Conservation (phyloP, 1,140 invertebrate genomes). For the Drosophila melanica region DNA sequence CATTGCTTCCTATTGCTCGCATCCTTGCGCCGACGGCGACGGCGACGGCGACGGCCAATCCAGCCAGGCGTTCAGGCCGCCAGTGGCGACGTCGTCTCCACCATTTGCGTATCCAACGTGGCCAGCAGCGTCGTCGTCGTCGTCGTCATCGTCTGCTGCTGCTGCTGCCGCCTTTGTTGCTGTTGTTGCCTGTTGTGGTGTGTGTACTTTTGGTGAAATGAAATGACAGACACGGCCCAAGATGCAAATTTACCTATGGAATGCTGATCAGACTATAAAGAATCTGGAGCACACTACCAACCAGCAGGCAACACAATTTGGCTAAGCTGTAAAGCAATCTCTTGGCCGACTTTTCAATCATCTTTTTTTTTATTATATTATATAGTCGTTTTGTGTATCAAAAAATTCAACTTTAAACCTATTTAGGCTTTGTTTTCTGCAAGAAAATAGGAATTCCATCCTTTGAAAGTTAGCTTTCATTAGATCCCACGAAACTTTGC, state of each 20-base stretch:
- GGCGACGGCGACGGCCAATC: conserved; percentile 38
- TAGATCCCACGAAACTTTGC: no score
- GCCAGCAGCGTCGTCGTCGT: conserved; percentile 47
- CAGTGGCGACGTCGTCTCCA: conserved; percentile 62
- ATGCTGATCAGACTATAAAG: conserved; percentile 50
- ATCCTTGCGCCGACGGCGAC: conserved; percentile 71
- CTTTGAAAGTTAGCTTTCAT: no score
- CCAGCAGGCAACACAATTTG: background rate
- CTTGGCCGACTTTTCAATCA: no score
- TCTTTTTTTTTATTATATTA: no score
- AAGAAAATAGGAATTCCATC: no score
- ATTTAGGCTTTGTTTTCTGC: no score
- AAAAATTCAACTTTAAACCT: no score
- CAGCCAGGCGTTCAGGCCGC: conserved; percentile 68
- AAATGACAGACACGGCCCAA: conserved; percentile 79
- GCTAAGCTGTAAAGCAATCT: background rate
- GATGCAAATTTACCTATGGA: conserved; percentile 82
- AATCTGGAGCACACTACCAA: conserved; percentile 38
- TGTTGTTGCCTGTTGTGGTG: conserved; percentile 47
- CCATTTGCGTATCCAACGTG: conserved; percentile 33
- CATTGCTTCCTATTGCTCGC: conserved; percentile 75
- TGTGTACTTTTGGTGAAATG: conserved; percentile 78
- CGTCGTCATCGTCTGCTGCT: conserved; percentile 46
- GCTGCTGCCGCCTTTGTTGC: conserved; percentile 14
- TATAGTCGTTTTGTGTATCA: no score